Evolutionary conservation across 2,888 invertebrate species (phyloP), one percentile per base, ranked within the genome.

Genomic region (Darwinula stevensoni): DNA sequence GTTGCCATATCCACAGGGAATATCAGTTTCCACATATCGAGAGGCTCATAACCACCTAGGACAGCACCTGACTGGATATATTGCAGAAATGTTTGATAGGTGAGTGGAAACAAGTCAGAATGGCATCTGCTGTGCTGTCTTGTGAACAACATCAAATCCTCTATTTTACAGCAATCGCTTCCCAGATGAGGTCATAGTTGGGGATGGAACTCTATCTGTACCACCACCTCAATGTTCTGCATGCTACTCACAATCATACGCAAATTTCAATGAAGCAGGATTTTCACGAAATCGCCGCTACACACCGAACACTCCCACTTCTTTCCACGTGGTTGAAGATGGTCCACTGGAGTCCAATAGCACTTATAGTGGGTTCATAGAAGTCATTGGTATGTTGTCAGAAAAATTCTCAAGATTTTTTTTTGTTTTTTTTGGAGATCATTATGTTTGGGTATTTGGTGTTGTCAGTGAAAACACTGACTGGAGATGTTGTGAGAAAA

Each of bases 321-420:
- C 34, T 36, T 6, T 32, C 26, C 33, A 14, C 27, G 14, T 13
- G 6, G 14, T 13, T 3, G 59, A 57, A 36, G 78, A 80, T 48
- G 76, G 78, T 0, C 58, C 56, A 32, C 57, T 84, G 30, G 72
- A 76, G 44, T 57, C 66, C 11, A 61, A 59, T 32, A 67, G 73
- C 9, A 75, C 74, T 47, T 84, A 84, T 41, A 76, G 78, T 0
- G 68, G 74, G 14, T 80, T 74, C 46, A 58, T 82, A 18, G 76
- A 80, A 56, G 59, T 78, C 9, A 67, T 74, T 41, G 67, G 75
- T 72, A 50, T 54, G 59, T 55, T 36, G 27, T 35, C 38, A 16
- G 40, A 32, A 35, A 28, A 40, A 39, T 27, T 26, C 22, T n/a
- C 16, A 40, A 29, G 33, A 33, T 32, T 16, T n/a, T 31, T 35